Evolutionary conservation across 2,797 vertebrate species (phyloP).

Genomic region (Falco cherrug): DNA sequence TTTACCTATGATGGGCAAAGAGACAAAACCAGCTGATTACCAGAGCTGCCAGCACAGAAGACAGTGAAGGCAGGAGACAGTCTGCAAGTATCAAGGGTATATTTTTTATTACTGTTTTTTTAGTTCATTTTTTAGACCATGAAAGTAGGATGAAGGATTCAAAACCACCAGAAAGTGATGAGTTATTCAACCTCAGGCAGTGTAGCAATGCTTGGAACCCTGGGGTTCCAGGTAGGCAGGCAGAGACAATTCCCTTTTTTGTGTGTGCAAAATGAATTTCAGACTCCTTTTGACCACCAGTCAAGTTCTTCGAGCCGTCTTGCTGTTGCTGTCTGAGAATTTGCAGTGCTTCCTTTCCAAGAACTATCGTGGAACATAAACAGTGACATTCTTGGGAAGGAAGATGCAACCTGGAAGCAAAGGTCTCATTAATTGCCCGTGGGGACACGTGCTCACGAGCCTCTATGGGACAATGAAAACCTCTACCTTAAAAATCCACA

Average conservation of each 20-base stretch:
- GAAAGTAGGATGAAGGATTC: neutral
- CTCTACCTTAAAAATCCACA: neutral
- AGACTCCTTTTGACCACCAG: neutral
- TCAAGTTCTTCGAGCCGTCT: neutral
- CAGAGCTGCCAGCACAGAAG: neutral
- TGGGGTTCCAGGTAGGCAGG: neutral
- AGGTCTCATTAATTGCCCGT: neutral
- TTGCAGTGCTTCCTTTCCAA: neutral
- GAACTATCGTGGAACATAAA: neutral
- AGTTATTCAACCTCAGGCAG: neutral
- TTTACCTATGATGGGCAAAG: neutral
- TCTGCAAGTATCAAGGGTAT: neutral
- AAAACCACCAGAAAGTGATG: neutral
- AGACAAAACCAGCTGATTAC: neutral
- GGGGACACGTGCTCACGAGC: rapidly evolving
- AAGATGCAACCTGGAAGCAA: neutral
- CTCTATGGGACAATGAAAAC: neutral
- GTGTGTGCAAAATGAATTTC: neutral
- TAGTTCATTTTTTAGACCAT: neutral
- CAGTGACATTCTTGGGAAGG: neutral
- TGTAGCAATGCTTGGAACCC: rapidly evolving
- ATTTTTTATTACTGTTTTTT: neutral
- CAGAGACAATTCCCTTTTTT: neutral
- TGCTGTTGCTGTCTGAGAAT: neutral
- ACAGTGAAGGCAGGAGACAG: neutral